Evolutionary conservation across 23 tunicate genomes (phyloP), one percentile per base, ranked within the genome.

Genomic region (Diplosoma virens): DNA sequence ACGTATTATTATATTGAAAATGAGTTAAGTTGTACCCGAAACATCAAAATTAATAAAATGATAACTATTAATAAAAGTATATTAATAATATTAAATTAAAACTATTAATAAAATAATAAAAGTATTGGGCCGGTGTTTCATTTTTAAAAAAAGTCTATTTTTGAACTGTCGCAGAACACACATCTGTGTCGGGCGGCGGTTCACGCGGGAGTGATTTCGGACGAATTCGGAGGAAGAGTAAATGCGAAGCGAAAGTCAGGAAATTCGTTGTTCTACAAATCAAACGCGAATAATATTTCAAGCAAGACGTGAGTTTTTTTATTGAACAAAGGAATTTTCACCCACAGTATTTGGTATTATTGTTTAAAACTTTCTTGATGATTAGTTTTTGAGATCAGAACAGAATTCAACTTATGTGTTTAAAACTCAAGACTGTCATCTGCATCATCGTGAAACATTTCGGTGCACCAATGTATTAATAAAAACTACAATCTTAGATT

Each of bases 201-300:
- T 23, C 97, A 92, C 41, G 97, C 92, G 0, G 97, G 97, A 53
- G 91, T 92, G 11, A 92, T 84, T 22, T 79, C 92, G 3, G 92
- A 92, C 61, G 11, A 14, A 22, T 60, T 77, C 0, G 97, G 97
- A 3, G 97, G 97, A 17, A 59, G 81, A 30, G 83, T 92, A 2
- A 17, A 66, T 1, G 97, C 77, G 0, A 59, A 48, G 33, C 33
- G 64, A 22, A 53, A 60, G 33, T 77, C 81, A 2, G 83, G 86
- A 41, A 18, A 59, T 1, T 32, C 47, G 18, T 30, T 81, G 33
- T 85, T 66, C 71, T 34, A 32, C 33, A 60, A 50, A 25, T 6
- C 30, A 0, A 68, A 31, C 1, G 87, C 87, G 3, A 92, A 85
- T 81, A 83, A 79, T 29, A 71, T 92, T 31, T 32, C 63, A 5